Percentiles rank a stretch among this genome's conserved stretches.
Conservation (phyloP, 30 jellyfish, hydroid and myxozoan genomes). For the Aurelia sp. region DNA sequence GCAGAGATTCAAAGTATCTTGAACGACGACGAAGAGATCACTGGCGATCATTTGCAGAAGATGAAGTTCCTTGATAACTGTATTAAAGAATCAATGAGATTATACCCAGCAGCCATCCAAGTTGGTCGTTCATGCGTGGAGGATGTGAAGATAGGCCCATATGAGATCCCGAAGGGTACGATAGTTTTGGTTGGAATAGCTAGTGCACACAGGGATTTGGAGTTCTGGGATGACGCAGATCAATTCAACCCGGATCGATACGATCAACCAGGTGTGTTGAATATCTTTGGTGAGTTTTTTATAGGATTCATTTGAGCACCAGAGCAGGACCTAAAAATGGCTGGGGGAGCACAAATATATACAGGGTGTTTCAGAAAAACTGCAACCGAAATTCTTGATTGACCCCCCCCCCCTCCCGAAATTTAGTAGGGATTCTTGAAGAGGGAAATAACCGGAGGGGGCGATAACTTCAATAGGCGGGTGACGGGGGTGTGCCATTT, state of each 20-base stretch:
- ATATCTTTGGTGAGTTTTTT: background rate
- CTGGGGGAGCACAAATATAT: background rate
- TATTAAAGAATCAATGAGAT: constrained; percentile 51
- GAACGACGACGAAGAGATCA: constrained; percentile 22
- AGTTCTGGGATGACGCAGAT: constrained; percentile 40
- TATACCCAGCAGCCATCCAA: constrained; percentile 32
- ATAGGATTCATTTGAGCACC: background rate
- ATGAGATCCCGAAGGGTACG: constrained; percentile 40
- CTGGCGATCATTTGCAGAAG: constrained; percentile 36
- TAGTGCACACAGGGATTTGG: constrained; percentile 4
- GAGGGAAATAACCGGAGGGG: too few relatives aligned
- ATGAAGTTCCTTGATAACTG: constrained; percentile 38
- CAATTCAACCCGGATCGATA: constrained; percentile 58
- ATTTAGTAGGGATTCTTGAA: too few relatives aligned
- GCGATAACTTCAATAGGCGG: too few relatives aligned
- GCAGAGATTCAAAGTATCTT: constrained; percentile 13
- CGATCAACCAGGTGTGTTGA: constrained; percentile 10
- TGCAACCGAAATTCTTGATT: too few relatives aligned
- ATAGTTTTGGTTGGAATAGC: constrained; percentile 1
- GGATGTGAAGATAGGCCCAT: constrained; percentile 35
- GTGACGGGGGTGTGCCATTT: too few relatives aligned
- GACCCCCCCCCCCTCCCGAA: too few relatives aligned
- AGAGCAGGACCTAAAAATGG: background rate
- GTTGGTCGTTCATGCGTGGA: constrained; percentile 7
- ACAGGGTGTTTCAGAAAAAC: too few relatives aligned